Conservation (phyloP, 2,888 invertebrate species). For the Agonopterix alstromeriana region DNA sequence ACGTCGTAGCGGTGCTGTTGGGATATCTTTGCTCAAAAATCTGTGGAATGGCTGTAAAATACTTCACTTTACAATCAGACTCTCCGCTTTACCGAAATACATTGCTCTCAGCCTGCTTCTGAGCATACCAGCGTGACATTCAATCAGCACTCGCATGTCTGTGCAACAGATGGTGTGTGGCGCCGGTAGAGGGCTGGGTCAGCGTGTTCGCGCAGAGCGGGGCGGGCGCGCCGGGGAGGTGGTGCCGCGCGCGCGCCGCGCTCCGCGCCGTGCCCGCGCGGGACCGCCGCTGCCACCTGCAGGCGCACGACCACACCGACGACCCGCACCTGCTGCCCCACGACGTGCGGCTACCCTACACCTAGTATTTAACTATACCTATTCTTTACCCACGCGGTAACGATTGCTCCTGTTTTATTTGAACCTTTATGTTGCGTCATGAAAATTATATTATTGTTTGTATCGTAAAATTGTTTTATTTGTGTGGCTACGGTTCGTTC, state of each 20-base stretch:
- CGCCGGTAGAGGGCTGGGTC: constrained; percentile 21
- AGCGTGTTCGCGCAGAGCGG: constrained; percentile 9
- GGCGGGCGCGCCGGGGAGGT: constrained; percentile 1
- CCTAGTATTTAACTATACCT: too few species aligned
- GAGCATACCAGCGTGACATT: constrained; percentile 17
- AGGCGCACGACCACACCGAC: constrained; percentile 36
- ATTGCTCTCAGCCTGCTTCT: not conserved
- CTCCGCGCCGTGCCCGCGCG: constrained; percentile 27
- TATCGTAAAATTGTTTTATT: too few species aligned
- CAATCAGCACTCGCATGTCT: not conserved
- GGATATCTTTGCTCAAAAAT: too few species aligned
- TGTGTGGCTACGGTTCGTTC: too few species aligned
- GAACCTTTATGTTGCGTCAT: too few species aligned
- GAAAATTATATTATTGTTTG: too few species aligned
- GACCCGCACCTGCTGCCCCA: constrained; percentile 25
- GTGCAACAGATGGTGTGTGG: constrained; percentile 3
- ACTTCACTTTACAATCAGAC: constrained; percentile 3
- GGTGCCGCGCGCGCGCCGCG: constrained; percentile 24
- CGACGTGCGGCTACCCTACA: not conserved
- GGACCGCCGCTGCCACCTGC: constrained; percentile 21
- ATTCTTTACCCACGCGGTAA: too few species aligned
- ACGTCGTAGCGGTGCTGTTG: too few species aligned
- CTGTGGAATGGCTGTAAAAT: too few species aligned
- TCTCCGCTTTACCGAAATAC: not conserved
- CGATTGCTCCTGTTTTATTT: too few species aligned